Base-by-base conservation (phyloP, 2,797 vertebrate species). In the Alauda arvensis region DNA sequence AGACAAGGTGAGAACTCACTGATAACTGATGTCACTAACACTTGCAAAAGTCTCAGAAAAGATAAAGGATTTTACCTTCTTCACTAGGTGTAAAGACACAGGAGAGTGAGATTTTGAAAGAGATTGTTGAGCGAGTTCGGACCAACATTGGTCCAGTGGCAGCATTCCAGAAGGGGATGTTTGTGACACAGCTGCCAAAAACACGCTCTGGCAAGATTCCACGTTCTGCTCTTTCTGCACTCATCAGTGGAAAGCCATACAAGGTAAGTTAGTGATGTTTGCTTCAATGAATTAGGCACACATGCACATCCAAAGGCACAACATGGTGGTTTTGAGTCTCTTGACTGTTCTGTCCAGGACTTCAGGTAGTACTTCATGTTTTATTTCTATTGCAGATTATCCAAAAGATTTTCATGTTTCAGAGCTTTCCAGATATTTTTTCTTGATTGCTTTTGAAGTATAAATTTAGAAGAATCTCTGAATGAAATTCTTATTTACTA, bases 131-230 rank as follows among this genome's bases (percentile, higher is more conserved):
- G 67, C 88, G 94, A 6, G 98, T 99, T 72, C 97, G 98, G 84
- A 96, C 97, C 75, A 97, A 69, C 76, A 96, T 99, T n/a, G 99
- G 99, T 19, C 99, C 99, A 0, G 98, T 99, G 23, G 98, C 99
- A 29, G 98, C 98, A 55, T 98, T 99, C 85, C 98, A 96, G 95
- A 98, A 97, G 67, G 97, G 97, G 3, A 87, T 98, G 28, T 98
- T 99, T 85, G 98, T 99, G 57, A 92, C 92, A 11, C 97, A 96
- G 43, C 91, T 99, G 42, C 99, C 99, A 6, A 99, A 99, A 96
- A 99, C 99, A 0, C 98, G 99, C 51, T 99, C 99, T 2, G 99
- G 99, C 63, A 99, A 99, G 96, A 99, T 99, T 66, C 99, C 99
- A 8, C 97, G 99, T 43, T 98, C 98, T 4, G 87, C 98, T 67